Conservation (phyloP, 23 tunicate genomes). For the Trididemnum clinides region DNA sequence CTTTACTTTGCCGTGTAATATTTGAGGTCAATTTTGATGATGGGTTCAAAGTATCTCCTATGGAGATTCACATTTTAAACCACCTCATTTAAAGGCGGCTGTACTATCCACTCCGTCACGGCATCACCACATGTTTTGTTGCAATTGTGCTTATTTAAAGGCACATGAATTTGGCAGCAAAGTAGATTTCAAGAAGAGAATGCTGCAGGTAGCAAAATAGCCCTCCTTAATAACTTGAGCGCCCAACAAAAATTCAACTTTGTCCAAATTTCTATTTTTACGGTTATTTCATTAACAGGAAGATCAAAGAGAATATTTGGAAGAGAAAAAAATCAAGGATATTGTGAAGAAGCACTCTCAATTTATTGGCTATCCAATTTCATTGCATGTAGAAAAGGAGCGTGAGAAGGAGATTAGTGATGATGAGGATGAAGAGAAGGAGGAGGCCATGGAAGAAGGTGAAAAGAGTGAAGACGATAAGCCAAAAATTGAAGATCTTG, state of each 20-base stretch:
- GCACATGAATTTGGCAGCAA: background rate
- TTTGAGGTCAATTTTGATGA: no score
- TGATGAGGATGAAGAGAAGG: constrained; percentile 89
- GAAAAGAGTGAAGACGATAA: constrained; percentile 64
- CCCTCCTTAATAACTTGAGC: no score
- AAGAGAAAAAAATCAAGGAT: constrained; percentile 91
- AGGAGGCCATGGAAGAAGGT: constrained; percentile 52
- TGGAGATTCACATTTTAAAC: no score
- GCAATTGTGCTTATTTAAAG: no score
- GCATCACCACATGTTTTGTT: no score
- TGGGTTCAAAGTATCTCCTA: no score
- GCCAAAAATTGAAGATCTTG: constrained; percentile 93
- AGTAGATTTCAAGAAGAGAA: no score
- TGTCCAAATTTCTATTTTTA: background rate
- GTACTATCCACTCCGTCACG: no score
- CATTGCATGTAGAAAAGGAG: constrained; percentile 95
- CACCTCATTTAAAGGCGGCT: no score
- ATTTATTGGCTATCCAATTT: constrained; percentile 95
- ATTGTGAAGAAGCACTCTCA: constrained; percentile 97
- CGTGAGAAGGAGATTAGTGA: constrained; percentile 92
- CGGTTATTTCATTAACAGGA: constrained; percentile 41
- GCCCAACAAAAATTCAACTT: no score
- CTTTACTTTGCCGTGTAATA: no score
- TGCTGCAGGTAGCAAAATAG: no score
- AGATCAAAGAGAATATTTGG: constrained; percentile 92